phyloP scores from a whole-genome alignment of 2,888 invertebrate species.

The Lissonota sp. region DNA sequence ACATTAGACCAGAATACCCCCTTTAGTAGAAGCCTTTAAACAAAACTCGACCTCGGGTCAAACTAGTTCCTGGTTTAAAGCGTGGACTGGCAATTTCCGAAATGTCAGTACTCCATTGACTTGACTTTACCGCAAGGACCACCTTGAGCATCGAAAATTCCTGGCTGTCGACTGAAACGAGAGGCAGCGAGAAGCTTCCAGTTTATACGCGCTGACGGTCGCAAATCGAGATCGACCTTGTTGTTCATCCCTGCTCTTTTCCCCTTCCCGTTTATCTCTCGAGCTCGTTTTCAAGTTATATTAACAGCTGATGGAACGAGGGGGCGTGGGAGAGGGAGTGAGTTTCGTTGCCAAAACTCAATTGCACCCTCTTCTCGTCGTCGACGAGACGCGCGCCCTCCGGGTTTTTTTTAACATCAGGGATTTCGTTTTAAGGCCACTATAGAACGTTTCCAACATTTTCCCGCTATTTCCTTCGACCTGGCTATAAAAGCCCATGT shows the following conservation, averaged over 20 bases:
- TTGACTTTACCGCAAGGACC: too few species aligned
- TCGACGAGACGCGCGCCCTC: neutral
- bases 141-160: slow-evolving; percentile 11
- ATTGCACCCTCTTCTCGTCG: slow-evolving; percentile 24
- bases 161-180: slow-evolving; percentile 25
- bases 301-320: slow-evolving; percentile 17
- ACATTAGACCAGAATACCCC: too few species aligned
- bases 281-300: slow-evolving; percentile 23
- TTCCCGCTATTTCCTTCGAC: neutral
- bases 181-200: slow-evolving; percentile 5
- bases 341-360: slow-evolving; percentile 59
- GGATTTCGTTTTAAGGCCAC: slow-evolving; percentile 23
- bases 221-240: slow-evolving; percentile 58
- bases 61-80: too few species aligned
- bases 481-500: neutral
- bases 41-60: too few species aligned
- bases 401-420: neutral
- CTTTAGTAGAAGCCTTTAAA: too few species aligned
- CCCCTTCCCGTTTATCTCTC: slow-evolving; percentile 15
- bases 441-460: slow-evolving; percentile 2
- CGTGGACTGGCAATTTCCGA: too few species aligned
- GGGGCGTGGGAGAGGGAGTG: neutral
- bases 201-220: slow-evolving; percentile 40
- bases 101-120: too few species aligned
- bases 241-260: slow-evolving; percentile 17